These are phyloP conservation scores for Hirundichthys speculiger DNA, from an alignment of 2,113 vertebrate genomes.

Conservation along the genomic window DNA sequence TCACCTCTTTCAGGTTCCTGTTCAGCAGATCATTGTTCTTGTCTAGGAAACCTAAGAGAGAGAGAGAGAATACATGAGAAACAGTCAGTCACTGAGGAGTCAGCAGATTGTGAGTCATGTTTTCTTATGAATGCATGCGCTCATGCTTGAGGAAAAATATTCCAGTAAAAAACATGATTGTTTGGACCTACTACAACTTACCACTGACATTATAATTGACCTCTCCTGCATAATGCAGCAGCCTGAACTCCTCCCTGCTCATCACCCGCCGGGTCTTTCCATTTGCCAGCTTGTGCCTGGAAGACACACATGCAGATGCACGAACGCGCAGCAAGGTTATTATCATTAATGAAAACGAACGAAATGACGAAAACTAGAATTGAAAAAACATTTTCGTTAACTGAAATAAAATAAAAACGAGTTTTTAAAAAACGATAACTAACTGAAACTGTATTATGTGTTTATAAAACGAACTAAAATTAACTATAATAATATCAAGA, in stretches of 20 bases:
- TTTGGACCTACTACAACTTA: conserved; percentile 53
- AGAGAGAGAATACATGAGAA: neutral
- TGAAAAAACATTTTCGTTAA: too few relatives aligned
- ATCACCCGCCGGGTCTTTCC: conserved; percentile 91
- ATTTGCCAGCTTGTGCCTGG: conserved; percentile 95
- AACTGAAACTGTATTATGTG: too few relatives aligned
- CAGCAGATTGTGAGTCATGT: neutral
- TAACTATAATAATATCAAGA: too few relatives aligned
- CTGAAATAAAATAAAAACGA: too few relatives aligned
- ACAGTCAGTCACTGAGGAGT: conserved; percentile 1
- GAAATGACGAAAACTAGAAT: too few relatives aligned
- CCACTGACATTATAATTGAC: conserved; percentile 95
- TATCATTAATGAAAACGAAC: too few relatives aligned
- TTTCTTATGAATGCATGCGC: neutral
- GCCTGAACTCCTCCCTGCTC: conserved; percentile 92
- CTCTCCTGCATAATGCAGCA: conserved; percentile 95
- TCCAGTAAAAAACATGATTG: neutral
- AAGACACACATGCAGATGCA: conserved; percentile 7
- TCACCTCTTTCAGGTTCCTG: conserved; percentile 96
- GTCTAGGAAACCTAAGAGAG: conserved; percentile 90
- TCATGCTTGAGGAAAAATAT: neutral
- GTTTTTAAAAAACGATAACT: too few relatives aligned
- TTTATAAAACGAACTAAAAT: too few relatives aligned
- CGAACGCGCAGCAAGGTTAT: too few relatives aligned
- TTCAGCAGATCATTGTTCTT: conserved; percentile 98